Evolutionary conservation across 1,140 invertebrate genomes (phyloP), one percentile per base, ranked within the genome.

Genomic region (Zaprionus ornatus): DNA sequence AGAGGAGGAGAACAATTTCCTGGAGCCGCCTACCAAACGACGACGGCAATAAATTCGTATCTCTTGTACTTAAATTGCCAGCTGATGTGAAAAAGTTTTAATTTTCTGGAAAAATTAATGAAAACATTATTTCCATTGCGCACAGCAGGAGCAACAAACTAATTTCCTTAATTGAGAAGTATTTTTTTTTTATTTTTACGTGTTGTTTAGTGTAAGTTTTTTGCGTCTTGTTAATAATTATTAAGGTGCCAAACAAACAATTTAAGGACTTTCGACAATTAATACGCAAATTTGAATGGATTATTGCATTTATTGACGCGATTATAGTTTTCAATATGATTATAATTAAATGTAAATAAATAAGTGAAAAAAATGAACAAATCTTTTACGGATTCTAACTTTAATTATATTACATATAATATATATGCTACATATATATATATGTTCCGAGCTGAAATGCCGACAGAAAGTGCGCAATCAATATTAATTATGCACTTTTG

Each of bases 51-150:
- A 69, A 74, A 15, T 3, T 0, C 4, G 9, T 17, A 10, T 55
- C 1, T 21, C 23, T 55, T 3, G 6, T 52, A 25, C 25, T 27
- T 55, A 29, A 55, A 27, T 10, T 19, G 0, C 13, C 23, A 42
- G 35, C 23, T 70, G 10, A 70, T 23, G 55, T 62, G 74, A 80
- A 84, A 73, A 81, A 59, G 69, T 81, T 88, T 84, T 88, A 88
- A 88, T 88, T 88, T 88, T 90, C 84, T 88, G 84, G 84, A 73
- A 88, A 88, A 88, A 88, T 88, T 88, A 90, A 73, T 59, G 19
- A 13, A 77, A 75, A 61, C 62, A 63, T 64, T 68, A 78, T 80
- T 77, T 74, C 54, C 55, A 66, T 40, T 52, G 40, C 62, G 25
- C 45, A 23, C 9, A 25, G 42, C 40, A 61, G 21, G 45, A 21